Percentiles rank a stretch among this genome's conserved stretches.
Evolutionary conservation across 2,113 vertebrate genomes (phyloP).

Genomic region (Nansenia antarctica): DNA sequence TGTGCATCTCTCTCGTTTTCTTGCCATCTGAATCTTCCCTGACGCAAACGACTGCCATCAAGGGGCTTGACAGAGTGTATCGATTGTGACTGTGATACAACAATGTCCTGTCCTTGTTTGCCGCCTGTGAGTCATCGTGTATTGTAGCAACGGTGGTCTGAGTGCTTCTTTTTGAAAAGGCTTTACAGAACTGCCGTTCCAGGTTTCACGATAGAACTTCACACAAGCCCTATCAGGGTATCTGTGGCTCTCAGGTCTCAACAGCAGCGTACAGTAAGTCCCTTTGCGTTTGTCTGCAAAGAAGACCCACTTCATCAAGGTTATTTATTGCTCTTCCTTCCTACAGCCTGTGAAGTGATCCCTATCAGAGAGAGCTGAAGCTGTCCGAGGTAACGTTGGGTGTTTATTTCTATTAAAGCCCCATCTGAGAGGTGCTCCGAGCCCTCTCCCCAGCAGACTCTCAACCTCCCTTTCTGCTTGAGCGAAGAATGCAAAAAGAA

Average conservation of each 20-base stretch:
- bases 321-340: neutral
- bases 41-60: neutral
- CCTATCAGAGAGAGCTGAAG: neutral
- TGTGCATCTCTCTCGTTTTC: neutral
- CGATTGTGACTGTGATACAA: neutral
- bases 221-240: too few relatives aligned
- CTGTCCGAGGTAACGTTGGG: neutral
- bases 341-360: neutral
- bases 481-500: neutral
- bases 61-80: neutral
- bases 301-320: too few relatives aligned
- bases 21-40: neutral
- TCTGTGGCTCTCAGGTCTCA: too few relatives aligned
- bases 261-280: too few relatives aligned
- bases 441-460: neutral
- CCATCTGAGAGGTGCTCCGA: neutral
- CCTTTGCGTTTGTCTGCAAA: too few relatives aligned
- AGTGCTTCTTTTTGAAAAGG: slow-evolving; percentile 18
- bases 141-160: neutral
- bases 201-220: neutral
- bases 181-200: neutral
- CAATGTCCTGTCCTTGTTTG: slow-evolving; percentile 15
- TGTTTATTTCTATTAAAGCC: neutral
- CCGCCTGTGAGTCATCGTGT: slow-evolving; percentile 14
- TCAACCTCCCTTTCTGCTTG: neutral